Evolutionary conservation across 2,797 vertebrate genomes (phyloP), one percentile per base, ranked within the genome.

Genomic region (Microcaecilia unicolor): DNA sequence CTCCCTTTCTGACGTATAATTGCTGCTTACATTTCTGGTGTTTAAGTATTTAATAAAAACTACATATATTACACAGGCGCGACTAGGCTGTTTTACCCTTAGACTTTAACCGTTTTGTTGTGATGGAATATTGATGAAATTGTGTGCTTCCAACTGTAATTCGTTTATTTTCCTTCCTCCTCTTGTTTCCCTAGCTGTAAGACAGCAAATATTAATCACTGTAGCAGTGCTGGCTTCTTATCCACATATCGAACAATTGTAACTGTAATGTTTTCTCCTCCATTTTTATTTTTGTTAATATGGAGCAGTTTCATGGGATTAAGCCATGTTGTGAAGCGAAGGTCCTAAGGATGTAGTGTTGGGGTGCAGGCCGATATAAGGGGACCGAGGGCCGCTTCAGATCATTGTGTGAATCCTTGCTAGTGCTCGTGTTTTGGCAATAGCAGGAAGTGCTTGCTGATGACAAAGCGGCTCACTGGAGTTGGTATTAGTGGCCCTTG

Each of bases 101-200:
- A 74, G 62, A 64, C 72, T 75, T 70, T 69, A 56, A 58, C 58
- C 50, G 61, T 60, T 70, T 65, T 76, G 55, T 75, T 38, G 80
- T 86, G 77, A 68, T 67, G 58, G 74, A 27, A 74, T 80, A 73
- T 78, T 72, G 51, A 51, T 43, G n/a, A 18, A 6, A 26, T 15
- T 31, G 36, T 17, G 37, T 51, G 56, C 39, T 53, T 7, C 34
- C 1, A 24, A 17, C 35, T 45, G 6, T 4, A 36, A 55, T 33
- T 58, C 63, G 49, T 56, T 52, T 51, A 37, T 51, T 45, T 51
- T 48, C 15, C 3, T n/a, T 28, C 24, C 19, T 4, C 12, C 9
- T 15, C 9, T 15, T 25, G 19, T 30, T 24, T 36, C 22, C 42
- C 8, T 17, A 8, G 32, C 54, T 31, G 10, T 58, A 67, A 56